phyloP scores from a whole-genome alignment of 2,888 invertebrate species.

The Ormia ochracea region DNA sequence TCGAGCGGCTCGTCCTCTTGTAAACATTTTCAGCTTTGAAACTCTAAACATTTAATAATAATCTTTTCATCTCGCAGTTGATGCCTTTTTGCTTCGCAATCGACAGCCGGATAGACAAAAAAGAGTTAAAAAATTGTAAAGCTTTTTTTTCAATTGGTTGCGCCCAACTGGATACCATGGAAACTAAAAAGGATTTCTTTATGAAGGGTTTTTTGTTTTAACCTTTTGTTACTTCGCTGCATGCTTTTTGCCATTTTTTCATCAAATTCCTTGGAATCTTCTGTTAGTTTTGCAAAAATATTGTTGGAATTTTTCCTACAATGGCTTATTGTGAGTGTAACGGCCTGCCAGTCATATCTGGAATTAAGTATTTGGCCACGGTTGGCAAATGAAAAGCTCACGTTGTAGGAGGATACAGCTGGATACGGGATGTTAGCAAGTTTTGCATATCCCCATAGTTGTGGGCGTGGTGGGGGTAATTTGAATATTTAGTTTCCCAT shows the following conservation, averaged over 20 bases:
- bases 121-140: not conserved
- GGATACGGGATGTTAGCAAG: no score
- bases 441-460: no score
- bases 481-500: no score
- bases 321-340: no score
- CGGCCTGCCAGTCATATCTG: no score
- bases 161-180: constrained; percentile 2
- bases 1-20: not conserved
- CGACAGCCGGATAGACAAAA: not conserved
- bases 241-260: not conserved
- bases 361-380: no score
- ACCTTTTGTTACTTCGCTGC: not conserved
- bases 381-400: no score
- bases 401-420: no score
- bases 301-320: not conserved
- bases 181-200: not conserved
- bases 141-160: constrained; percentile 10
- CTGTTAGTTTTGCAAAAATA: not conserved
- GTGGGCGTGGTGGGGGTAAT: no score
- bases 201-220: not conserved
- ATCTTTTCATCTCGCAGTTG: not conserved
- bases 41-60: not conserved
- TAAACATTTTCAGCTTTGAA: not conserved
- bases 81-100: not conserved
- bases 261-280: not conserved